Conservation (phyloP, 2,888 invertebrate species). For the Apamea monoglypha region DNA sequence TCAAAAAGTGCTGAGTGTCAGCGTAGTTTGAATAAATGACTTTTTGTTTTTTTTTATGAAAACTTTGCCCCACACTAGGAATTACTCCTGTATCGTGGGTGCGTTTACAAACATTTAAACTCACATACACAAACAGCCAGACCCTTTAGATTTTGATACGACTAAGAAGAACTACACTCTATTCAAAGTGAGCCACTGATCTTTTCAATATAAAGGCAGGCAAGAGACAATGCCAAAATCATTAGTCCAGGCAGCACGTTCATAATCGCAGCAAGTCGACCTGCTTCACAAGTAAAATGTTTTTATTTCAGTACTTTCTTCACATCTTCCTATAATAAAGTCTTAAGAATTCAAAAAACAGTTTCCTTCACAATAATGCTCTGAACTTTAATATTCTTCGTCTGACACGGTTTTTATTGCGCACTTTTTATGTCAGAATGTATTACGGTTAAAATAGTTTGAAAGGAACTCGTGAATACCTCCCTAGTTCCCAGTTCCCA, state of each 20-base stretch:
- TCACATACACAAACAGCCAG: no score
- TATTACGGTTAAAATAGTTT: conserved; percentile 53
- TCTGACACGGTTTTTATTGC: conserved; percentile 54
- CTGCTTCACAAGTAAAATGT: neutral
- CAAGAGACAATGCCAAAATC: neutral
- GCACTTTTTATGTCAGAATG: conserved; percentile 48
- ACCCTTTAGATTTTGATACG: neutral
- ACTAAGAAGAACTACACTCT: neutral
- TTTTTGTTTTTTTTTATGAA: no score
- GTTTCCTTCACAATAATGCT: conserved; percentile 29
- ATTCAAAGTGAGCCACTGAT: neutral
- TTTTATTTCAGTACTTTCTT: conserved; percentile 7
- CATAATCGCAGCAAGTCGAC: neutral
- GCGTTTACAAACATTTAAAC: no score
- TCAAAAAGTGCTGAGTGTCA: no score
- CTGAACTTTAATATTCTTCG: conserved; percentile 54
- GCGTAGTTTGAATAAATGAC: no score
- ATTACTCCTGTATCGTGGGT: no score
- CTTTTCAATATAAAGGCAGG: neutral
- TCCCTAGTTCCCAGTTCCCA: conserved; percentile 37
- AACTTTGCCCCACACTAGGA: no score
- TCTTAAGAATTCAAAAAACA: conserved; percentile 42
- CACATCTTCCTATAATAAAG: conserved; percentile 10
- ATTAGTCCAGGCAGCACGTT: neutral
- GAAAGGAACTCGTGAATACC: conserved; percentile 50